phyloP scores from a whole-genome alignment of 2,113 vertebrate species.

The Oreocharis arfaki region DNA sequence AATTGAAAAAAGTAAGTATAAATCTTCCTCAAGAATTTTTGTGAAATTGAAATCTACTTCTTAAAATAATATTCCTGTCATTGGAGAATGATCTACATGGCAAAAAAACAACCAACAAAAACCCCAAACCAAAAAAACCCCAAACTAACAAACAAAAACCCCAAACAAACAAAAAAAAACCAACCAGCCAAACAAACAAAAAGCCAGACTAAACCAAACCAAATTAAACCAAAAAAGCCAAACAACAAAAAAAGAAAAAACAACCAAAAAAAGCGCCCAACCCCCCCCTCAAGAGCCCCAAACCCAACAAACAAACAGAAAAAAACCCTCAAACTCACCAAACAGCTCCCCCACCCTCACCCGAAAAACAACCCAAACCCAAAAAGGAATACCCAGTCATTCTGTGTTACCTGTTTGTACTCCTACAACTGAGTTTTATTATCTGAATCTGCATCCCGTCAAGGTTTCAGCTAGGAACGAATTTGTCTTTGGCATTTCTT shows the following conservation, averaged over 20 bases:
- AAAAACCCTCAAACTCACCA: neutral
- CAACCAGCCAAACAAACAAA: neutral
- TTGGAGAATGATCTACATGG: neutral
- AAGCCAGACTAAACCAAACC: neutral
- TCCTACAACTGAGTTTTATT: neutral
- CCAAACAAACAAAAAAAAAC: neutral
- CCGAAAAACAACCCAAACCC: neutral
- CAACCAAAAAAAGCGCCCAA: no score
- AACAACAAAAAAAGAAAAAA: neutral
- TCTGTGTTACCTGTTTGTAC: neutral
- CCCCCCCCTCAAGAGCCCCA: no score
- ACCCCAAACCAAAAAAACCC: neutral
- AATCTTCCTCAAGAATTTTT: neutral
- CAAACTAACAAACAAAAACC: neutral
- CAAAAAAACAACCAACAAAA: neutral
- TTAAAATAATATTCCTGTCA: neutral
- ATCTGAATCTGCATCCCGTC: neutral
- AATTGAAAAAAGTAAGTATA: neutral
- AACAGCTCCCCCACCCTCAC: fast-evolving
- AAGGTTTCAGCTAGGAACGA: neutral
- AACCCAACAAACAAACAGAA: neutral
- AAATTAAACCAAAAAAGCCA: neutral
- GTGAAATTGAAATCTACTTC: neutral
- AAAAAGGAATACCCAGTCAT: neutral
- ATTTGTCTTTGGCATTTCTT: neutral